Evolutionary conservation across 2,113 vertebrate genomes (phyloP), one percentile per base, ranked within the genome.

Genomic region (Crocuta crocuta): DNA sequence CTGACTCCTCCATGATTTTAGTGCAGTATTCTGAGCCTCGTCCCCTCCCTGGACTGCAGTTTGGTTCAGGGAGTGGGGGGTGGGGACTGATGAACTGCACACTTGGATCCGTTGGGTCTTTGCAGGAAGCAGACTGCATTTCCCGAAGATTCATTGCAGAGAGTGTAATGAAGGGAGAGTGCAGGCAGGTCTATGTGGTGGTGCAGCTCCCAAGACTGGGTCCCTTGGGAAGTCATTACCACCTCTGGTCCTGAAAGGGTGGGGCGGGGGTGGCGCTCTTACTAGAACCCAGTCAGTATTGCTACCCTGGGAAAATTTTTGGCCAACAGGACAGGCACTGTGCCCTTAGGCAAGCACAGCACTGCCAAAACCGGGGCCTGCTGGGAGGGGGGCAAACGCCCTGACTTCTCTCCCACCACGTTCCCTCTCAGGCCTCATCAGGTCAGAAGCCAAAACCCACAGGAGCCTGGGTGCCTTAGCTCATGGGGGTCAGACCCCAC

Each of bases 151-250:
- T 45, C 31, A 19, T 0, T n/a, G 39, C 33, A n/a, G 70, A 63
- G 45, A 17, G 39, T 2, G n/a, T 17, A 26, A 39, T 1, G 8
- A n/a, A 50, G 33, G 61, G 2, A 4, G 66, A 53, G 11, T 15
- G 19, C 5, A 10, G 43, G 73, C 12, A 33, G 50, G 43, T 71
- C 68, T 21, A 10, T 1, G 35, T 15, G 8, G 23, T 5, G 7
- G 24, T 11, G 26, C 4, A 3, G 45, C 35, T 50, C 73, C 35
- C 17, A 35, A 19, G 31, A 45, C 28, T 5, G 35, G 48, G 33
- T 23, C 33, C 2, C 28, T 17, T 2, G 17, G n/a, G 28, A 2
- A 10, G 58, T n/a, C 23, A 0, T 63, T 28, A 7, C 7, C 19
- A 4, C 3, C 17, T 17, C 10, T 10, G 11, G 53, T 48, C 35